These are phyloP conservation scores for Chironomus tentans DNA, from an alignment of 2,888 invertebrate genomes.

Conservation along the genomic window DNA sequence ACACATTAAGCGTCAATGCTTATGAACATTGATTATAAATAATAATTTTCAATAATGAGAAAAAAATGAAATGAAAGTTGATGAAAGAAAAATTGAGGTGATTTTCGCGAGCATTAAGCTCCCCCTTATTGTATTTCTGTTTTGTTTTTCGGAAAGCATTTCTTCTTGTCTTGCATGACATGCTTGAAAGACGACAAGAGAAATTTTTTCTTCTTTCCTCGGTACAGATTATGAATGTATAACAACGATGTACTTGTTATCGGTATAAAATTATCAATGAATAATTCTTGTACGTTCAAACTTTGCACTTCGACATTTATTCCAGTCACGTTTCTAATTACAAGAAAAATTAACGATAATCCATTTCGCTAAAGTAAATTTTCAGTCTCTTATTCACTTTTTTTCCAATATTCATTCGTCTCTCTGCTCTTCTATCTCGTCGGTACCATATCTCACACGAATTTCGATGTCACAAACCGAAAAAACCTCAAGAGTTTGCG, in stretches of 20 bases:
- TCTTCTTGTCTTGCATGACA: background rate
- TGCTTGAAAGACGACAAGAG: background rate
- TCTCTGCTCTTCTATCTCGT: background rate
- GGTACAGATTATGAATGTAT: constrained; percentile 13
- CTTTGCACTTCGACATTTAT: constrained; percentile 5
- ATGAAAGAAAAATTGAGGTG: background rate
- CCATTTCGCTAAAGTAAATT: constrained; percentile 5
- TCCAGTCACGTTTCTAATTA: constrained; percentile 27
- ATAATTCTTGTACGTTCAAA: background rate
- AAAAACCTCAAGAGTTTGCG: constrained; percentile 9
- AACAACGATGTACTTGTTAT: constrained; percentile 10
- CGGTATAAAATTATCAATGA: constrained; percentile 21
- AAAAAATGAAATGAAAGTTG: background rate
- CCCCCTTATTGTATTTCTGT: too few species aligned
- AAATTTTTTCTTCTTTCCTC: background rate
- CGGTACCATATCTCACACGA: too few species aligned
- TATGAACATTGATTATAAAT: background rate
- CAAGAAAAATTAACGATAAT: constrained; percentile 26
- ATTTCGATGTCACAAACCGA: background rate
- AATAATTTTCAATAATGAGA: background rate
- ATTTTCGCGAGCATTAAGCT: background rate
- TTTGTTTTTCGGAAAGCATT: background rate
- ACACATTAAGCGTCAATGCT: too few species aligned
- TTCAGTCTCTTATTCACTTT: background rate
- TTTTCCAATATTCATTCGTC: background rate